Percentiles rank a stretch among this genome's conserved stretches.
phyloP scores from a whole-genome alignment of 2,888 invertebrate genomes.

The Alsophila aescularia region DNA sequence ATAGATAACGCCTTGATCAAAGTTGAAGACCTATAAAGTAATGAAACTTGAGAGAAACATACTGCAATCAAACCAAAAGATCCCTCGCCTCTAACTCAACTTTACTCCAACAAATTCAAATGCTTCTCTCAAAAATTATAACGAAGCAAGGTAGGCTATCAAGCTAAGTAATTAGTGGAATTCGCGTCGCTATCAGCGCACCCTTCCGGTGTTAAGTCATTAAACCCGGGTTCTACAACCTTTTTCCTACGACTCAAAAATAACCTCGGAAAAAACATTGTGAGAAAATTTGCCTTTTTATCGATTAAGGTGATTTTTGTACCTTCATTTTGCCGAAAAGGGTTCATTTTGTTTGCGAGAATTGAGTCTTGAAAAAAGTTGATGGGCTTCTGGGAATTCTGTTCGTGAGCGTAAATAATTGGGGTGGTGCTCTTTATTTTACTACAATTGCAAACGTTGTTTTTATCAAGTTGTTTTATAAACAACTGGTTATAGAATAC shows the following conservation, averaged over 20 bases:
- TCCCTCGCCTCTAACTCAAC: background rate
- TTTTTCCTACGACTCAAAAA: conserved; percentile 12
- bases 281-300: conserved; percentile 17
- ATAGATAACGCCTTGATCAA: too few relatives aligned
- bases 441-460: too few relatives aligned
- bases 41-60: background rate
- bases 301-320: conserved; percentile 22
- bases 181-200: conserved; percentile 19
- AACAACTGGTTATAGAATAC: too few relatives aligned
- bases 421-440: background rate
- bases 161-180: conserved; percentile 27
- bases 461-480: too few relatives aligned
- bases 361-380: conserved; percentile 19
- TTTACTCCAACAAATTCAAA: conserved; percentile 17
- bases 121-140: conserved; percentile 21
- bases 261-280: conserved; percentile 14
- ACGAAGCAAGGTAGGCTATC: conserved; percentile 12
- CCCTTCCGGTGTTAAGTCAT: conserved; percentile 21
- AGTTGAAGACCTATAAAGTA: too few relatives aligned
- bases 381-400: conserved; percentile 9
- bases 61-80: conserved; percentile 16
- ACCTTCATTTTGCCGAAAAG: conserved; percentile 17
- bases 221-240: conserved; percentile 17
- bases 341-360: conserved; percentile 23
- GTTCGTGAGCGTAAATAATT: conserved; percentile 9